Percentiles rank a stretch among this genome's conserved stretches.
These are phyloP conservation scores for Blera fallax DNA, from an alignment of 2,888 invertebrate species.

Conservation along the genomic window DNA sequence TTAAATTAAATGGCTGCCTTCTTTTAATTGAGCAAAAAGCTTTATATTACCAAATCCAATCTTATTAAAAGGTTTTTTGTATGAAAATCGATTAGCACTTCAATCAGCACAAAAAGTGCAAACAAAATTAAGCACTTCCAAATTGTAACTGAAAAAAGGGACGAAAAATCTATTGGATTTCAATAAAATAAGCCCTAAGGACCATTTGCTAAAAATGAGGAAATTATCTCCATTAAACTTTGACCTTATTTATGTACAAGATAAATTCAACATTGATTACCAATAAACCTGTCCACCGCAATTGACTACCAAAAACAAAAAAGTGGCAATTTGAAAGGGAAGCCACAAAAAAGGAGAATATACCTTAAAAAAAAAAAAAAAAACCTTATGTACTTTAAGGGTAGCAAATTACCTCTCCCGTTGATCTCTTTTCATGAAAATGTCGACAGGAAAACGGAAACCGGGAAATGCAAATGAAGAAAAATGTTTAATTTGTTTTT, in stretches of 20 bases:
- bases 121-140: not conserved
- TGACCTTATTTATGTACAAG: not conserved
- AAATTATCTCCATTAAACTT: not conserved
- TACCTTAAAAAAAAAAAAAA: not conserved
- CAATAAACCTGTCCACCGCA: conserved; percentile 13
- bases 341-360: not conserved
- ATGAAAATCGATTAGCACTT: not conserved
- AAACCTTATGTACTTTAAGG: not conserved
- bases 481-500: conserved; percentile 26
- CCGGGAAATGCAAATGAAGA: not conserved
- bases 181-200: not conserved
- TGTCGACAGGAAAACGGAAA: not conserved
- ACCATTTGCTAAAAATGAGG: not conserved
- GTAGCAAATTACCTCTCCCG: not conserved
- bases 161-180: not conserved
- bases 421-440: conserved; percentile 6
- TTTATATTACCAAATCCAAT: too few species aligned
- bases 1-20: too few species aligned
- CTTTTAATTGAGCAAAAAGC: too few species aligned
- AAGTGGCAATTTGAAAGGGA: not conserved
- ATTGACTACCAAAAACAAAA: not conserved
- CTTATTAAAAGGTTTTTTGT: too few species aligned
- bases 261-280: conserved; percentile 20
- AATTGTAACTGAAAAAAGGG: not conserved
- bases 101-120: not conserved